Evolutionary conservation across 2,888 invertebrate genomes (phyloP).

Genomic region (Didymodactylos carnosus): DNA sequence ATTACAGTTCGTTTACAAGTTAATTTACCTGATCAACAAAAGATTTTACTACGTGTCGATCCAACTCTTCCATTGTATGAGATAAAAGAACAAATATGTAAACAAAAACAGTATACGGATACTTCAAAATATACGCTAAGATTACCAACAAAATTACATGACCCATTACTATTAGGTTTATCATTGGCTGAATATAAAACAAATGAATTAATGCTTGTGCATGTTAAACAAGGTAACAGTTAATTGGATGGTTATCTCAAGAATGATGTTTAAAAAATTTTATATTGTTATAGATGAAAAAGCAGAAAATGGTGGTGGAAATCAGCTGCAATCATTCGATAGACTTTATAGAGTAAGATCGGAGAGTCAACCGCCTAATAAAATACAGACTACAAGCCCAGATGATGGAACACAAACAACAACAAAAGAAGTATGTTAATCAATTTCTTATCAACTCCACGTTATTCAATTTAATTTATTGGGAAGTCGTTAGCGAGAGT

Average conservation of each 20-base stretch:
- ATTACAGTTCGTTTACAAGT: not conserved
- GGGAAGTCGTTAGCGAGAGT: too few relatives aligned
- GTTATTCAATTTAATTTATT: too few relatives aligned
- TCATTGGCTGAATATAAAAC: conserved; percentile 1
- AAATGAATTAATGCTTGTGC: not conserved
- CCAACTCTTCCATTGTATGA: not conserved
- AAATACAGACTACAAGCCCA: too few relatives aligned
- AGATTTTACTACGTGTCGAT: not conserved
- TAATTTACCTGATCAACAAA: not conserved
- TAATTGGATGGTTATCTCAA: too few relatives aligned
- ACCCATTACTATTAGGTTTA: not conserved
- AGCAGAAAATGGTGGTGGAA: too few relatives aligned
- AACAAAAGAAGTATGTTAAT: too few relatives aligned
- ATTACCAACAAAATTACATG: not conserved
- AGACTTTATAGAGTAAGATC: not conserved
- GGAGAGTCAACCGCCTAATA: not conserved
- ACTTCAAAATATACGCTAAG: not conserved
- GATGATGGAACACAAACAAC: not conserved
- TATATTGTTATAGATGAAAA: too few relatives aligned
- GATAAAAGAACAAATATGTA: not conserved
- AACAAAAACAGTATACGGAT: not conserved
- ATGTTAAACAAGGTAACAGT: not conserved
- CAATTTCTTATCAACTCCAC: too few relatives aligned
- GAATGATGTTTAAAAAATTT: too few relatives aligned
- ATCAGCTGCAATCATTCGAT: not conserved